Percentiles rank a stretch among this genome's conserved stretches.
phyloP scores from a whole-genome alignment of 2,888 invertebrate genomes.

The Drosophila nigricruria region DNA sequence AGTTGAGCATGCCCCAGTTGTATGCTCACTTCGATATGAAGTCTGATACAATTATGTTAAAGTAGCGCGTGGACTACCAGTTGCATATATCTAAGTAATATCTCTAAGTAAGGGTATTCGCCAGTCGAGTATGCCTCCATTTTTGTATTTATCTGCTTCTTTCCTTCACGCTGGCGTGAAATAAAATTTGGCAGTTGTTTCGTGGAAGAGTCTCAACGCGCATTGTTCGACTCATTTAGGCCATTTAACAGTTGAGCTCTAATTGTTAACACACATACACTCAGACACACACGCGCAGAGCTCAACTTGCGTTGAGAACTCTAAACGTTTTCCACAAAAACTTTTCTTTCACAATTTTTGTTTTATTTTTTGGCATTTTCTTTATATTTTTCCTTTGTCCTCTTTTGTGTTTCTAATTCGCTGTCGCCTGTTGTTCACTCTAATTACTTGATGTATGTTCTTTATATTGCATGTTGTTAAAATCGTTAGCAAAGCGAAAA shows the following conservation, averaged over 20 bases:
- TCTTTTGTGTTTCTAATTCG: not conserved
- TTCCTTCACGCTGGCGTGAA: constrained; percentile 11
- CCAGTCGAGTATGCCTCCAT: not conserved
- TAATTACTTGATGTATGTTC: constrained; percentile 56
- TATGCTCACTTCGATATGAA: not conserved
- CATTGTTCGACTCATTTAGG: constrained; percentile 8
- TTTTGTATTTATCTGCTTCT: not conserved
- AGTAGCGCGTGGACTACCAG: not conserved
- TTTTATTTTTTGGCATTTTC: not conserved
- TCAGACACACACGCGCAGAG: not conserved
- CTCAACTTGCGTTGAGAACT: not conserved
- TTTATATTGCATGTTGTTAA: constrained; percentile 63
- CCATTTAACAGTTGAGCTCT: constrained; percentile 18
- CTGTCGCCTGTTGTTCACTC: constrained; percentile 21
- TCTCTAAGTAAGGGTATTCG: not conserved
- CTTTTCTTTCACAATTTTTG: not conserved
- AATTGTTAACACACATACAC: constrained; percentile 17
- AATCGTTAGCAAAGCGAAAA: constrained; percentile 30
- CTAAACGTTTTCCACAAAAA: not conserved
- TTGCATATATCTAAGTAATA: not conserved
- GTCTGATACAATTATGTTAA: not conserved
- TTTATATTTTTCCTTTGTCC: not conserved
- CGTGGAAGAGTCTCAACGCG: not conserved
- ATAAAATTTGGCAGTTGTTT: constrained; percentile 14
- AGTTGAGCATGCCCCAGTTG: not conserved